Evolutionary conservation across 1,140 invertebrate species (phyloP).

Genomic region (Monochamus saltuarius): DNA sequence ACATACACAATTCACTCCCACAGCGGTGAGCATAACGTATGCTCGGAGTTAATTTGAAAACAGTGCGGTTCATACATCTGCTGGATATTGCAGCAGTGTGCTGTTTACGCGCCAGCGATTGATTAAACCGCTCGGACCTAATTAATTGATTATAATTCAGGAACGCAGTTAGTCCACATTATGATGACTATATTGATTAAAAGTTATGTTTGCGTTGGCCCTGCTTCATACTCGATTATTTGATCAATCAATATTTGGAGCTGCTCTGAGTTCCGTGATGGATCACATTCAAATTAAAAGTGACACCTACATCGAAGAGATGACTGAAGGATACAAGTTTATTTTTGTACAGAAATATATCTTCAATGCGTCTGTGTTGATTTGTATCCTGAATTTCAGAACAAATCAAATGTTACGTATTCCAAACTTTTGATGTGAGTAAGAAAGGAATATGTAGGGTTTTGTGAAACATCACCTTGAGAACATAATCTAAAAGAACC

Average conservation of each 20-base stretch:
- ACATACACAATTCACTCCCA: conserved; percentile 20
- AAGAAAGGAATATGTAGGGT: no score
- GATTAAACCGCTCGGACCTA: conserved; percentile 19
- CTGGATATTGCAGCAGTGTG: conserved; percentile 2
- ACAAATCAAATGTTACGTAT: no score
- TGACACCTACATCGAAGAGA: conserved; percentile 10
- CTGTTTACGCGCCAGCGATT: conserved; percentile 17
- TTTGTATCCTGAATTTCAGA: no score
- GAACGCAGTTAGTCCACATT: conserved; percentile 15
- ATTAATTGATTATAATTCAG: conserved; percentile 24
- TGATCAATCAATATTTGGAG: conserved; percentile 14
- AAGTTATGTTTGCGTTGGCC: neutral
- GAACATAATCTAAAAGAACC: no score
- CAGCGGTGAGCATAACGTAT: conserved; percentile 21
- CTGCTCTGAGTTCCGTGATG: conserved; percentile 15
- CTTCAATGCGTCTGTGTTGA: no score
- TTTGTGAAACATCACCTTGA: no score
- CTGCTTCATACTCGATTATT: conserved; percentile 15
- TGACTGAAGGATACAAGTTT: conserved; percentile 15
- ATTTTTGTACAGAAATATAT: neutral
- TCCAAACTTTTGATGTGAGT: no score
- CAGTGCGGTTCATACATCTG: conserved; percentile 9
- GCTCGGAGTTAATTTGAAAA: conserved; percentile 27
- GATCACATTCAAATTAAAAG: conserved; percentile 13
- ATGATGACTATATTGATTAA: neutral